Conservation (phyloP, 2,113 vertebrate species). For the Helogale parvula region DNA sequence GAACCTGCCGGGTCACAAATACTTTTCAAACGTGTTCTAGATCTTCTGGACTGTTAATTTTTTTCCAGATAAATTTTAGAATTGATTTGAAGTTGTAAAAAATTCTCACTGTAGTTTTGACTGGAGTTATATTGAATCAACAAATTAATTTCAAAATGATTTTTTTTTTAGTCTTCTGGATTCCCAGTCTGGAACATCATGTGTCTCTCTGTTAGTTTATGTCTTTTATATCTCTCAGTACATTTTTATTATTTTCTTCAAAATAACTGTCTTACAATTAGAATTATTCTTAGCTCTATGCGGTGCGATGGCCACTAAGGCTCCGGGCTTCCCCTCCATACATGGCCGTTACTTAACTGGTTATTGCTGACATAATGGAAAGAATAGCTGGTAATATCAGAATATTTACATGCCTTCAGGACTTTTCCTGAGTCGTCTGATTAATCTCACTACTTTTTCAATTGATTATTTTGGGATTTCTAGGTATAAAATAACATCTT, state of each 20-base stretch:
- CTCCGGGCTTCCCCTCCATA: accelerated
- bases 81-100: background rate
- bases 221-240: background rate
- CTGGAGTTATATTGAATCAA: background rate
- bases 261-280: background rate
- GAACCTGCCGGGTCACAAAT: background rate
- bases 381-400: background rate
- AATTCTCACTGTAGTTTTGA: background rate
- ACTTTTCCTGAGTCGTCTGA: background rate
- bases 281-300: background rate
- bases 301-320: background rate
- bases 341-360: background rate
- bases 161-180: background rate
- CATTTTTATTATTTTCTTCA: background rate
- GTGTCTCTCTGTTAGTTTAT: background rate
- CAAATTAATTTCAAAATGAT: background rate
- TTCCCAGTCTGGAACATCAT: background rate
- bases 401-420: background rate
- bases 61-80: background rate
- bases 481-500: slow-evolving; percentile 19
- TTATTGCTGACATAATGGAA: background rate
- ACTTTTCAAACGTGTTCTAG: background rate
- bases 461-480: background rate
- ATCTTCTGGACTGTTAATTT: background rate
- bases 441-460: slow-evolving; percentile 7